These are phyloP conservation scores for Pseudoips prasinana DNA, from an alignment of 2,888 invertebrate genomes.

Conservation along the genomic window DNA sequence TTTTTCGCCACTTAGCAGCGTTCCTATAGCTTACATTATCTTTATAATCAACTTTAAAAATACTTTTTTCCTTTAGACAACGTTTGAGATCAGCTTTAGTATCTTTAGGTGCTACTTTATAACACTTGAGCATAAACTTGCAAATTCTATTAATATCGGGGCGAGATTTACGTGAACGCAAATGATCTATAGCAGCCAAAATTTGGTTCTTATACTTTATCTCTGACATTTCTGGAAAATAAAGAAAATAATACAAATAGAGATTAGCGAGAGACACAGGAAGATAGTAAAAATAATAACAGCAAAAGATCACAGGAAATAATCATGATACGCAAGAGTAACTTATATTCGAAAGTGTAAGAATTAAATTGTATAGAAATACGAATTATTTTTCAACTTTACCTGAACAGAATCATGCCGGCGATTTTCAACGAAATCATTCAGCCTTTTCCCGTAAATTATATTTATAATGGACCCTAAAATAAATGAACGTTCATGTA, in stretches of 20 bases:
- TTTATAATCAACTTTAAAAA: constrained; percentile 93
- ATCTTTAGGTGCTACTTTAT: constrained; percentile 86
- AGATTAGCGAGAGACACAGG: constrained; percentile 1
- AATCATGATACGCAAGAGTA: constrained; percentile 3
- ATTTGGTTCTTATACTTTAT: constrained; percentile 88
- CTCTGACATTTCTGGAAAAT: constrained; percentile 79
- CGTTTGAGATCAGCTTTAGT: constrained; percentile 87
- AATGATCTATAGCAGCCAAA: constrained; percentile 92
- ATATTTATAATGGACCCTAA: not conserved
- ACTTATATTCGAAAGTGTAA: too few species aligned
- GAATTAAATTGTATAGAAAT: not conserved
- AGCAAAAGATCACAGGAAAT: not conserved
- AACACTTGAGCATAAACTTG: constrained; percentile 89
- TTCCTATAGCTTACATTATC: constrained; percentile 93
- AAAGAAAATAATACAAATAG: constrained; percentile 18
- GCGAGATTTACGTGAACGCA: constrained; percentile 91
- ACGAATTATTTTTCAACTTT: constrained; percentile 16
- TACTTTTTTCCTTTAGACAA: constrained; percentile 87
- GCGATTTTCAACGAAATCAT: constrained; percentile 49
- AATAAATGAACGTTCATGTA: too few species aligned
- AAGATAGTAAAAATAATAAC: constrained; percentile 16
- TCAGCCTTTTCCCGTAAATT: constrained; percentile 5
- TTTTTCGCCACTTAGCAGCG: constrained; percentile 86
- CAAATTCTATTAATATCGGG: constrained; percentile 92
- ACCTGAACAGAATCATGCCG: constrained; percentile 75